These are phyloP conservation scores for Xerus inauris DNA, from an alignment of 2,113 vertebrate genomes.

Conservation along the genomic window DNA sequence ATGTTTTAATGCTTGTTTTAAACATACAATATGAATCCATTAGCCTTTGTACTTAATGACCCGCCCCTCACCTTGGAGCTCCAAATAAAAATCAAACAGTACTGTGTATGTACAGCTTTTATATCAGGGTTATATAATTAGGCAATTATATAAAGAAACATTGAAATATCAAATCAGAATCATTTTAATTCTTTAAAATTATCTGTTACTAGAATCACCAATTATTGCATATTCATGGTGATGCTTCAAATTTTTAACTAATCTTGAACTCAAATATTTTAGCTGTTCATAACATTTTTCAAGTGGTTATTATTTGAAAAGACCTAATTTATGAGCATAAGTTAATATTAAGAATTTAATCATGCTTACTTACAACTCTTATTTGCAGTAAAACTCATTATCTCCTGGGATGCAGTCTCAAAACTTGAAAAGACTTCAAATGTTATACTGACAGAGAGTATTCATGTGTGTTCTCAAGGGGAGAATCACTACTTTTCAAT, in stretches of 20 bases:
- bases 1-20: slow-evolving; percentile 50
- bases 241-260: slow-evolving; percentile 53
- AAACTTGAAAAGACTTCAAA: slow-evolving; percentile 95
- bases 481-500: slow-evolving; percentile 98
- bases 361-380: slow-evolving; percentile 64
- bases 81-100: slow-evolving; percentile 11
- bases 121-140: not conserved
- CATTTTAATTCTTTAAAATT: slow-evolving; percentile 20
- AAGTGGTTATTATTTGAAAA: slow-evolving; percentile 46
- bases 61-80: not conserved
- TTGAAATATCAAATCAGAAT: slow-evolving; percentile 54
- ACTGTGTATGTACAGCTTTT: slow-evolving; percentile 27
- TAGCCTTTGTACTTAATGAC: slow-evolving; percentile 27
- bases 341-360: slow-evolving; percentile 59
- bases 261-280: slow-evolving; percentile 47
- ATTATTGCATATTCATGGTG: slow-evolving; percentile 10
- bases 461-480: slow-evolving; percentile 92
- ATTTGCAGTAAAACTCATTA: slow-evolving; percentile 94
- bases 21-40: not conserved
- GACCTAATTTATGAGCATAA: slow-evolving; percentile 27
- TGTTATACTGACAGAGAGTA: slow-evolving; percentile 96
- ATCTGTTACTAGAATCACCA: slow-evolving; percentile 34
- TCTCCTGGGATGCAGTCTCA: slow-evolving; percentile 97
- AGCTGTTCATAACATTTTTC: slow-evolving; percentile 48
- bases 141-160: slow-evolving; percentile 45